Evolutionary conservation across 2,113 vertebrate species (phyloP).

Genomic region (Okapia johnstoni): DNA sequence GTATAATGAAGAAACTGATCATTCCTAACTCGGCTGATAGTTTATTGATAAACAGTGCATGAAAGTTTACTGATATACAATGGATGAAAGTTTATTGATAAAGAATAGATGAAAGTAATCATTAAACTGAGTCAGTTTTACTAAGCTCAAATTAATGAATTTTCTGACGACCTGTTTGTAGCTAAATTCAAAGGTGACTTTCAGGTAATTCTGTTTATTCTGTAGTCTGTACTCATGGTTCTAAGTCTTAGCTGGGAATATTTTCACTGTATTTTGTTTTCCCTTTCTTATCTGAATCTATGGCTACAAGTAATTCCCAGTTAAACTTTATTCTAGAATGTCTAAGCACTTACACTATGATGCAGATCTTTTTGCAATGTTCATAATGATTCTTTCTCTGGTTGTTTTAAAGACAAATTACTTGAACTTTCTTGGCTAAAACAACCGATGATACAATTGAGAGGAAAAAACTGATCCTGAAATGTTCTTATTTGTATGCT

Average conservation of each 20-base stretch:
- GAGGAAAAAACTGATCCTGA: not conserved
- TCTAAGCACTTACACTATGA: not conserved
- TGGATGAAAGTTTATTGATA: not conserved
- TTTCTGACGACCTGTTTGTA: not conserved
- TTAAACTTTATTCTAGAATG: not conserved
- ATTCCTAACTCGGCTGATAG: not conserved
- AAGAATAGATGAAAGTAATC: not conserved
- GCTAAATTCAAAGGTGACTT: not conserved
- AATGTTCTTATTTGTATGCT: not conserved
- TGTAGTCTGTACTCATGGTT: not conserved
- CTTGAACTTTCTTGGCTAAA: not conserved
- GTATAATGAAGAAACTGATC: not conserved
- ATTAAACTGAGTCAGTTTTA: not conserved
- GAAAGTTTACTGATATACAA: not conserved
- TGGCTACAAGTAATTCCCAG: not conserved
- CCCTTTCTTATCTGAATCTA: not conserved
- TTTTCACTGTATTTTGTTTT: not conserved
- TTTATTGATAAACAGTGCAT: not conserved
- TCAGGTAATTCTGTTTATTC: not conserved
- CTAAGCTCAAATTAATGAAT: not conserved
- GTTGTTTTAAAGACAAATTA: not conserved
- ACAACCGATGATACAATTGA: not conserved
- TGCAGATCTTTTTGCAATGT: not conserved
- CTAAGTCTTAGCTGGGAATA: not conserved
- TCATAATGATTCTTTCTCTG: not conserved